Evolutionary conservation across 2,888 invertebrate species (phyloP).

Genomic region (Diaphora mendica): DNA sequence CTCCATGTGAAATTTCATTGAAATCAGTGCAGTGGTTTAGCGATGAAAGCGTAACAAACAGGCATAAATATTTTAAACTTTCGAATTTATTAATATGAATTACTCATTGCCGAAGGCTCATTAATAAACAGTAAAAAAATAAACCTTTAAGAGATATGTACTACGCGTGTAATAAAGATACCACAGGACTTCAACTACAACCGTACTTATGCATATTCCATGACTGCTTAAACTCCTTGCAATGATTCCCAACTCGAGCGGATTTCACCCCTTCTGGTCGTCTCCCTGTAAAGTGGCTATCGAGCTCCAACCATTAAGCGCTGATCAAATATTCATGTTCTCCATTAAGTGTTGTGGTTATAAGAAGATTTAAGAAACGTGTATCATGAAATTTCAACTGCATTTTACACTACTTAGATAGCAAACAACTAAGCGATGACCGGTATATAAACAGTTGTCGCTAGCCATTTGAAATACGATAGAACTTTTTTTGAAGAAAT

Average conservation of each 20-base stretch:
- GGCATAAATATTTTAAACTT: no score
- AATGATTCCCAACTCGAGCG: neutral
- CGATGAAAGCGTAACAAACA: no score
- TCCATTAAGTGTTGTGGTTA: slow-evolving; percentile 17
- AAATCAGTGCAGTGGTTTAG: no score
- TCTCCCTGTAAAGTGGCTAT: slow-evolving; percentile 1
- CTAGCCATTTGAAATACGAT: no score
- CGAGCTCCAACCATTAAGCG: neutral
- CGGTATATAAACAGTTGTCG: no score
- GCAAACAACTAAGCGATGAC: no score
- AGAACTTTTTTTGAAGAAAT: no score
- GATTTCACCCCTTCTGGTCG: neutral
- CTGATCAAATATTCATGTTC: slow-evolving; percentile 11
- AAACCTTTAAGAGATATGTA: neutral
- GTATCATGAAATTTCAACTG: neutral
- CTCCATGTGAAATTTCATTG: no score
- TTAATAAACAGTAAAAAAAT: neutral
- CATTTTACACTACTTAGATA: neutral
- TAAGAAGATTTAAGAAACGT: slow-evolving; percentile 4
- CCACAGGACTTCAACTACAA: neutral
- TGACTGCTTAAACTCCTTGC: neutral
- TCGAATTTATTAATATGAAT: no score
- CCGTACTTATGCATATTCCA: slow-evolving; percentile 5
- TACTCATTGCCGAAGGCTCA: no score
- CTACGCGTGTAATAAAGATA: neutral